Evolutionary conservation across 2,797 vertebrate genomes (phyloP), one percentile per base, ranked within the genome.

Genomic region (Mastacembelus armatus): DNA sequence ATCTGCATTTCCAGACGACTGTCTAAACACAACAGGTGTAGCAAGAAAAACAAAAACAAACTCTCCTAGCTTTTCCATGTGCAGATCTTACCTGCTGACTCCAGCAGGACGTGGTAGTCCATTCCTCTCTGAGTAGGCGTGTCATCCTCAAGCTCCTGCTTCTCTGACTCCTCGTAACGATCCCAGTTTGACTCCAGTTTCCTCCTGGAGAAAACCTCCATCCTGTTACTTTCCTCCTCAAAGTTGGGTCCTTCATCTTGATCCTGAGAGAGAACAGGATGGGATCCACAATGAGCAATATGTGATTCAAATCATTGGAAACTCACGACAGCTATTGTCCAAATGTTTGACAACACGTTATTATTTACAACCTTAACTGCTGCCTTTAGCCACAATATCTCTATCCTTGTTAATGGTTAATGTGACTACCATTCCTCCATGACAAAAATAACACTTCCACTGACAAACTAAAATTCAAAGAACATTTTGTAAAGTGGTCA

Each of bases 101-200:
- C 89, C 64, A 98, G 93, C 63, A 98, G 92, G 69, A 95, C 93
- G 4, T 93, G 94, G 88, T 95, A 98, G 70, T 98, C 95, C 0
- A 92, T 85, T 78, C 97, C 97, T 89, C 96, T 93, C 86, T 94
- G 93, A 4, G 91, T 76, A 35, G 95, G 95, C 33, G 52, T 89
- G 57, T 52, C 60, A n/a, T 95, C 94, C 2, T 76, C 79, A 0
- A 52, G 40, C 58, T 88, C 78, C 54, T 36, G 43, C 55, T 11
- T 82, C 78, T 94, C 94, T 0, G 89, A 81, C 55, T 90, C 94
- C 62, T 95, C 65, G 36, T 98, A 98, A 48, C 96, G 96, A 78
- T 94, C 94, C 96, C 96, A 97, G 86, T 98, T 98, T 30, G 96
- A 95, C 80, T 93, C 77, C 36, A 98, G 87, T 74, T 96, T 97